phyloP scores from a whole-genome alignment of 1,140 invertebrate species.

The Pissodes strobi region DNA sequence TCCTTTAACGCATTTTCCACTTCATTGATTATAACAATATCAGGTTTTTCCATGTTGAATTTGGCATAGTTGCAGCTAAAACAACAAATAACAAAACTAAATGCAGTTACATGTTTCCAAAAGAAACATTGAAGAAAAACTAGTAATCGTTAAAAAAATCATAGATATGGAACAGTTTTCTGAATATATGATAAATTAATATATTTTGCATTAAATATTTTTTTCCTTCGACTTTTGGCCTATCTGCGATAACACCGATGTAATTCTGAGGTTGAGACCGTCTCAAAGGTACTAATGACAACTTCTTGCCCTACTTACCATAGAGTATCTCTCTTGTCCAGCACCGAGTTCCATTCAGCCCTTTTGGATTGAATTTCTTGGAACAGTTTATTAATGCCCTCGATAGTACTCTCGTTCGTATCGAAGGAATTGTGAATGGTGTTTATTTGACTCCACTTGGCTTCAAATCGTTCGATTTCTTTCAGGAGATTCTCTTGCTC shows the following conservation, averaged over 20 bases:
- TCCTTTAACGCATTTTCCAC: constrained; percentile 66
- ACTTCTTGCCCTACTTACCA: no score
- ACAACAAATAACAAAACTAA: constrained; percentile 36
- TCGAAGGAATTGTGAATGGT: constrained; percentile 49
- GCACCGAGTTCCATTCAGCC: constrained; percentile 64
- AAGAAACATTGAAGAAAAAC: no score
- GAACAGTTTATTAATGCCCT: constrained; percentile 59
- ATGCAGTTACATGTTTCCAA: no score
- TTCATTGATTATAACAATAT: constrained; percentile 63
- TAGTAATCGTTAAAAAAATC: no score
- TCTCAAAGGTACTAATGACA: no score
- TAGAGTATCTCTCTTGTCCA: constrained; percentile 62
- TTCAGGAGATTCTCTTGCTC: constrained; percentile 69
- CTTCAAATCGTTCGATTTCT: constrained; percentile 73
- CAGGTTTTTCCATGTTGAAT: constrained; percentile 74
- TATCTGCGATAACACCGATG: no score
- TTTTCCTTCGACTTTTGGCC: no score
- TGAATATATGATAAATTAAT: no score
- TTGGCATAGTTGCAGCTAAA: constrained; percentile 73
- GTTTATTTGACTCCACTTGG: constrained; percentile 70
- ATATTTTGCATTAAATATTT: no score
- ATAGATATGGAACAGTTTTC: no score
- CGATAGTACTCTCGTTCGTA: constrained; percentile 42
- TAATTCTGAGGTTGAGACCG: no score
- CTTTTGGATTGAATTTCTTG: constrained; percentile 70